Base-by-base conservation (phyloP, 1,140 invertebrate species). In the Steinernema khuongi region DNA sequence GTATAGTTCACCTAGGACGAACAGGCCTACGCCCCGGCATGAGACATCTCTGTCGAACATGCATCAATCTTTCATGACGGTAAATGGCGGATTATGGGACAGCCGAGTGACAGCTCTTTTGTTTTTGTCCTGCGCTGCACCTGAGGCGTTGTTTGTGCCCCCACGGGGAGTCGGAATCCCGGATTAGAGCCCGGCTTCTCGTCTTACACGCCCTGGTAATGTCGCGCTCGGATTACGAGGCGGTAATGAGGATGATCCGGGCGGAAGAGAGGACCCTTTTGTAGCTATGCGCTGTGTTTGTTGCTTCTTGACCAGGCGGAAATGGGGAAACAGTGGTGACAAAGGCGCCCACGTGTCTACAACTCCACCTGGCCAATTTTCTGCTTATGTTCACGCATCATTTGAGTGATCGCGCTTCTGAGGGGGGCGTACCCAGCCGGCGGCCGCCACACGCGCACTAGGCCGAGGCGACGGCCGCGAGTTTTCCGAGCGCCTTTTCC, bases 11-110 rank as follows among this genome's bases (percentile, higher is more conserved):
- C 7, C 22, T 26, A 60, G 4, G 7, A 60, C 19, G 2, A 41
- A n/a, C 36, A 41, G n/a, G 36, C 36, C 7, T n/a, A 41, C 36
- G 36, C 7, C 36, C 7, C 36, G 7, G 7, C 36, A 41, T 41
- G 36, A n/a, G 36, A 41, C 36, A 7, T 11, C 36, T 41, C 7
- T n/a, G n/a, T n/a, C 7, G 7, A 41, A 41, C 7, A n/a, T 11
- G 36, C 14, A 60, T 60, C 50, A 60, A 60, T 60, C 50, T 60
- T 60, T n/a, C 36, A 41, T 41, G 36, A 41, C 36, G 36, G 36
- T 41, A 41, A 41, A 41, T 41, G 36, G 36, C n/a, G 36, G 7
- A n/a, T 41, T 11, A 41, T 7, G n/a, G 7, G 36, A 11, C 36
- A 41, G 36, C 36, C 36, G n/a, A n/a, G 7, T 41, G 36, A 41